phyloP scores from a whole-genome alignment of 2,113 vertebrate genomes.

The Pachyramphus minor region DNA sequence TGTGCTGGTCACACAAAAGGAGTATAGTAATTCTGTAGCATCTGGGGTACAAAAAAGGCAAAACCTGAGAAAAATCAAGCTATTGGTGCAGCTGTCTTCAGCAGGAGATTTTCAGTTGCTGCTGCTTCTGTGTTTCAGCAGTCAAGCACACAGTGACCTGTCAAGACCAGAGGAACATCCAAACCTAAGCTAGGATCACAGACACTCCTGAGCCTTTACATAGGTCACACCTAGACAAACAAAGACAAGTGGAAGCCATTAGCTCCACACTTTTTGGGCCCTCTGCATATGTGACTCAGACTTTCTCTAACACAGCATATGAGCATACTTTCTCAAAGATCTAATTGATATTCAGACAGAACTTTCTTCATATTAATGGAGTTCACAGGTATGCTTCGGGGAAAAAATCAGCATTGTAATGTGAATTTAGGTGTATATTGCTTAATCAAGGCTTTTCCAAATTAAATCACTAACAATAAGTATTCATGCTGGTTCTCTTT shows the following conservation, averaged over 20 bases:
- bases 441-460: conserved; percentile 68
- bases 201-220: background rate
- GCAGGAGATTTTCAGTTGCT: background rate
- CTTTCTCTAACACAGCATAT: background rate
- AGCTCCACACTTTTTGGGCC: background rate
- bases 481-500: conserved; percentile 60
- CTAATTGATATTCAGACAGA: conserved; percentile 55
- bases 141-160: background rate
- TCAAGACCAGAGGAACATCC: background rate
- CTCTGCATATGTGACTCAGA: background rate
- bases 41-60: background rate
- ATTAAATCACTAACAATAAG: conserved; percentile 67
- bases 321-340: background rate
- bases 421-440: conserved; percentile 70
- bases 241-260: background rate
- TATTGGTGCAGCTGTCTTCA: background rate
- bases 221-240: background rate
- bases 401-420: conserved; percentile 64
- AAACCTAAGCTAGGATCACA: background rate
- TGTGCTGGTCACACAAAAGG: background rate
- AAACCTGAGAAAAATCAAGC: background rate
- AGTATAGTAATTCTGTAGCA: background rate
- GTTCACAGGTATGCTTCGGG: conserved; percentile 66
- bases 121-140: background rate
- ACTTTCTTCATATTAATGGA: conserved; percentile 50